Evolutionary conservation across 2,113 vertebrate genomes (phyloP).

Genomic region (Cardinalis cardinalis): DNA sequence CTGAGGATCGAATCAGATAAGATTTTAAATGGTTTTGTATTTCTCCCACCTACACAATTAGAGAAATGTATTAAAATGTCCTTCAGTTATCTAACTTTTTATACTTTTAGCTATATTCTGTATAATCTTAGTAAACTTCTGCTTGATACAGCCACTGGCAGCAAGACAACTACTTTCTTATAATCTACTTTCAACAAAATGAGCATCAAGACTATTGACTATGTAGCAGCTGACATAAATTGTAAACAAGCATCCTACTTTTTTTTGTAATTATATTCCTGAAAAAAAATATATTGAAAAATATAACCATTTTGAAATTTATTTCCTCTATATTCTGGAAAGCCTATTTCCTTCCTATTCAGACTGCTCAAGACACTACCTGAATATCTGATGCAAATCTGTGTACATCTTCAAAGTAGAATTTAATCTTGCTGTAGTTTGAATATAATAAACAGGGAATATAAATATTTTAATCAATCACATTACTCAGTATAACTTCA

Average conservation of each 20-base stretch:
- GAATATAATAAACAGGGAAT: background rate
- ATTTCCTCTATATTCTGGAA: background rate
- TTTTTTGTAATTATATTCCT: background rate
- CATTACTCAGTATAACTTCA: background rate
- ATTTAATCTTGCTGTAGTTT: background rate
- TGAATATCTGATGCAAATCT: background rate
- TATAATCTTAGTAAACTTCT: background rate
- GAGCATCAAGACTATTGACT: background rate
- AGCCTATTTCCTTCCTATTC: background rate
- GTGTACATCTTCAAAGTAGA: background rate
- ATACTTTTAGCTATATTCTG: background rate
- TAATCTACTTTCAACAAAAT: background rate
- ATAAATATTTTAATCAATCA: background rate
- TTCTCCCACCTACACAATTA: background rate
- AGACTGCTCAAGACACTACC: background rate
- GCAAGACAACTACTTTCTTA: background rate
- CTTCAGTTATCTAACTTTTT: background rate
- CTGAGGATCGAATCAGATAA: background rate
- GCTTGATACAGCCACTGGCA: background rate
- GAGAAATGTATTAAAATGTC: background rate
- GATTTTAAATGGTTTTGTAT: background rate
- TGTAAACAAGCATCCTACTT: background rate
- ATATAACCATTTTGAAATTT: background rate
- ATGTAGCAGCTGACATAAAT: background rate
- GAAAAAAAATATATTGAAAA: background rate